Base-by-base conservation (phyloP, 2,113 vertebrate genomes). In the Talpa occidentalis region DNA sequence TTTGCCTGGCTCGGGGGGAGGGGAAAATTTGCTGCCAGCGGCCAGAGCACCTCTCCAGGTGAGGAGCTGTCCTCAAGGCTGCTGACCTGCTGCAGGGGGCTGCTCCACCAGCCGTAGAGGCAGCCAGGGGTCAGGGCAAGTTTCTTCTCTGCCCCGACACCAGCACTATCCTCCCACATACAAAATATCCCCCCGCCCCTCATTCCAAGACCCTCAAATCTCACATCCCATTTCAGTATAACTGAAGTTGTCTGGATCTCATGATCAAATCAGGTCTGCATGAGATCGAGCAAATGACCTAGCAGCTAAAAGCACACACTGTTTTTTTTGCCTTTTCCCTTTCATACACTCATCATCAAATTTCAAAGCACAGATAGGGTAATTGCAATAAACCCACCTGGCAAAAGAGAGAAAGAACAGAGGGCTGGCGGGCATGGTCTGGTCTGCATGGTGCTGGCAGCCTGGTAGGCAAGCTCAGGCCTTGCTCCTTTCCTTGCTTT, bases 261-360 rank as follows among this genome's bases (percentile, higher is more conserved):
- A 19, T 5, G 40, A 35, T 35, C 37, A 44, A 44, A 56, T 47
- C 62, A 9, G 62, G 24, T 47, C 59, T 74, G 19, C 26, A 40
- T 54, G 70, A 44, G 59, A 35, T 59, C 52, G 30, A 77, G 60
- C 28, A 17, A 84, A 54, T 82, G 54, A 40, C 12, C 78, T 67
- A 83, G 69, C 37, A 56, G 30, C 37, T 24, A 30, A 85, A 85
- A 69, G 35, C 32, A 37, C 3, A 28, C n/a, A 15, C 66, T 37
- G 67, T 35, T 67, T 78, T 30, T 35, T 67, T 78, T 30, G 56
- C 62, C 72, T 47, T 77, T 81, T 59, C 32, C 37, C 32, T 6
- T 0, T 32, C 21, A 56, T 0, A 1, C 49, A 47, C 10, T 9
- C 37, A 60, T 10, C 17, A 37, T 17, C 47, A 16, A 59, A 24